These are phyloP conservation scores for Aegotheles bennettii DNA, from an alignment of 2,113 vertebrate species.

Conservation along the genomic window DNA sequence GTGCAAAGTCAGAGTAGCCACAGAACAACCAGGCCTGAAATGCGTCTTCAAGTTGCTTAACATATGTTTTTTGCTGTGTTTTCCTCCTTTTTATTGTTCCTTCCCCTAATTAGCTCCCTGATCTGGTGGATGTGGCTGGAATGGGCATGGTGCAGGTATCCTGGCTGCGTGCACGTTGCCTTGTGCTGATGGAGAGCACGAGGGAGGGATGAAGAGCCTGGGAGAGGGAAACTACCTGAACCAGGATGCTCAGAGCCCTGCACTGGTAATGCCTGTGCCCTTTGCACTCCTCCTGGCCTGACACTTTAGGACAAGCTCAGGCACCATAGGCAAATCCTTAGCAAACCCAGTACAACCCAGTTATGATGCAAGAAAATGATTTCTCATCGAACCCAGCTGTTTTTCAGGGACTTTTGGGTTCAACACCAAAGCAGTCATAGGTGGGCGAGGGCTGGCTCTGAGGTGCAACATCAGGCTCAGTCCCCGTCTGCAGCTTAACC, in stretches of 20 bases:
- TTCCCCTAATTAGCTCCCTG: not conserved
- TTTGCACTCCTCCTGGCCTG: fast-evolving
- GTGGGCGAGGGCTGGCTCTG: not conserved
- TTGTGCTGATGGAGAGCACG: not conserved
- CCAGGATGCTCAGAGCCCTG: not conserved
- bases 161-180: fast-evolving
- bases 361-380: not conserved
- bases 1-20: not conserved
- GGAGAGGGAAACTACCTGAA: not conserved
- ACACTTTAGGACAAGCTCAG: not conserved
- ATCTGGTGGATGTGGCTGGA: fast-evolving
- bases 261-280: fast-evolving
- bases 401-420: not conserved
- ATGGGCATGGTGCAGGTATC: fast-evolving
- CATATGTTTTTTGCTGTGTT: not conserved
- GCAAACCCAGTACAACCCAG: fast-evolving
- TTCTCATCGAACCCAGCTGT: not conserved
- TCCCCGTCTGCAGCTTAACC: not conserved
- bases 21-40: not conserved
- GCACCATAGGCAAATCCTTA: fast-evolving
- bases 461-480: too few species aligned
- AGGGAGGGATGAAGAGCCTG: not conserved
- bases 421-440: not conserved
- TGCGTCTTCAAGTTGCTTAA: fast-evolving
- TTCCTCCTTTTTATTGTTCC: not conserved